phyloP scores from a whole-genome alignment of 2,797 vertebrate species.

The Balearica regulorum region DNA sequence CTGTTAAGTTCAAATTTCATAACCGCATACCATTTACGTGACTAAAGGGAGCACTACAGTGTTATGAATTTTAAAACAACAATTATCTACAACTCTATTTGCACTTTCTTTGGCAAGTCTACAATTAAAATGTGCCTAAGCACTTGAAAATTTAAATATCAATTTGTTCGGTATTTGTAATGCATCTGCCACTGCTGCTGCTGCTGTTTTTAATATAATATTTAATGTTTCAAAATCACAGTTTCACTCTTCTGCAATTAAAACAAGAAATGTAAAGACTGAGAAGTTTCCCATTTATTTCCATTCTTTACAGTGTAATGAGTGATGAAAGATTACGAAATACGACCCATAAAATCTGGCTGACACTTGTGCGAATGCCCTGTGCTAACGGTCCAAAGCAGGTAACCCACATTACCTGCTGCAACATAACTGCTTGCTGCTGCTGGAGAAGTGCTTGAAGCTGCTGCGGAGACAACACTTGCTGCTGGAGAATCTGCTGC shows the following conservation, averaged over 20 bases:
- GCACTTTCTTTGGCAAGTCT: constrained; percentile 61
- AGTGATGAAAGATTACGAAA: neutral
- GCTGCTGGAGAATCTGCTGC: constrained; percentile 99
- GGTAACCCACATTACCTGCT: constrained; percentile 90
- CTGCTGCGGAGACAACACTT: constrained; percentile 97
- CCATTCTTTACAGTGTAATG: neutral
- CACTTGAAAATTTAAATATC: constrained; percentile 63
- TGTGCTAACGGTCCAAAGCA: constrained; percentile 62
- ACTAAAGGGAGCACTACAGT: constrained; percentile 53
- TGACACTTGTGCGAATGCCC: neutral
- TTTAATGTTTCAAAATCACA: neutral
- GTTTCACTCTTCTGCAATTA: neutral
- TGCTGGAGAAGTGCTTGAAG: constrained; percentile 98
- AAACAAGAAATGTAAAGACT: neutral
- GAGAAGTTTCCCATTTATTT: constrained; percentile 10
- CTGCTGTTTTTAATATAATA: constrained; percentile 17
- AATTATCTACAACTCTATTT: constrained; percentile 58
- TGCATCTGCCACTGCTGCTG: constrained; percentile 13
- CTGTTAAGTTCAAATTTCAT: constrained; percentile 46
- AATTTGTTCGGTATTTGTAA: constrained; percentile 46
- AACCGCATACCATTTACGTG: constrained; percentile 40
- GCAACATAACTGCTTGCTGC: constrained; percentile 98
- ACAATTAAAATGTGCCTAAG: constrained; percentile 65
- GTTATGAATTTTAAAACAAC: constrained; percentile 62
- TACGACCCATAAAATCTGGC: neutral